Conservation (phyloP, 2,888 invertebrate species). For the Sinhomidia bicolor region DNA sequence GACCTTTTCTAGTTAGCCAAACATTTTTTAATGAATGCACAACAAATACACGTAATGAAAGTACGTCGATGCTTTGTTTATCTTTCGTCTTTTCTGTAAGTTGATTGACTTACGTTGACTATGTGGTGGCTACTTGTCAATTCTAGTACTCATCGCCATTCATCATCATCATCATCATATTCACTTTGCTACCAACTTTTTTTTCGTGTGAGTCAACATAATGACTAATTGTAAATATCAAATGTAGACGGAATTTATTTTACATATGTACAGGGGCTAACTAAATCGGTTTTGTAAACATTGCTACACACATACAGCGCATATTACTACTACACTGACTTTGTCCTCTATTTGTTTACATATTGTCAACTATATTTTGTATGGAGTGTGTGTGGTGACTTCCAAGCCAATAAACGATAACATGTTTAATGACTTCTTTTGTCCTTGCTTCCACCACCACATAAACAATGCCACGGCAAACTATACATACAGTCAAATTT, state of each 20-base stretch:
- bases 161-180: background rate
- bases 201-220: background rate
- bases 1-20: too few relatives aligned
- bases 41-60: background rate
- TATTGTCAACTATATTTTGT: background rate
- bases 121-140: background rate
- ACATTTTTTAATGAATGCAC: too few relatives aligned
- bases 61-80: background rate
- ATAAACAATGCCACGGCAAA: background rate
- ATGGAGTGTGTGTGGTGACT: background rate
- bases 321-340: background rate
- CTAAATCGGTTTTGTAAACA: background rate
- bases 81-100: background rate
- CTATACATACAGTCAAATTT: background rate
- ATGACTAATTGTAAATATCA: background rate
- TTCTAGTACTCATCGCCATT: background rate
- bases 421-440: background rate
- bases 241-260: background rate
- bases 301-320: slow-evolving; percentile 7
- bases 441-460: background rate
- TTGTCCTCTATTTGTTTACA: background rate
- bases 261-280: too few relatives aligned
- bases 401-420: background rate
- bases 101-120: background rate
- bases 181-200: too few relatives aligned